Evolutionary conservation across 2,797 vertebrate species (phyloP).

Genomic region (Scarus forsteni): DNA sequence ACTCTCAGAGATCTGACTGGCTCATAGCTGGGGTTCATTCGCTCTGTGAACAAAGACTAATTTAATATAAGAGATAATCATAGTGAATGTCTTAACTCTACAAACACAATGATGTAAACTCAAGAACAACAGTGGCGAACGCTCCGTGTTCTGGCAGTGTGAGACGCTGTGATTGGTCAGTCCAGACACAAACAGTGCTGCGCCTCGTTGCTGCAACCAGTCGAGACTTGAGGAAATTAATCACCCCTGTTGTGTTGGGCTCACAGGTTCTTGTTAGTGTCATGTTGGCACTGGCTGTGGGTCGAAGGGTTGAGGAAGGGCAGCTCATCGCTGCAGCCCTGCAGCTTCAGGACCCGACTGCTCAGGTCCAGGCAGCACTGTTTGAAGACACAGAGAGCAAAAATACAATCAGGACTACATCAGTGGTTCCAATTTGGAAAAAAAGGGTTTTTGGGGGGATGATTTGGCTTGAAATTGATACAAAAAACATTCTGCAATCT

Average conservation of each 20-base stretch:
- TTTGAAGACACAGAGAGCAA: constrained; percentile 11
- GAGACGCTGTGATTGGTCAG: constrained; percentile 59
- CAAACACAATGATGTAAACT: constrained; percentile 76
- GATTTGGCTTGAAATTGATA: no score
- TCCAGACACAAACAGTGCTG: constrained; percentile 55
- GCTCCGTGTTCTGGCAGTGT: constrained; percentile 66
- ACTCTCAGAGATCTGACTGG: constrained; percentile 30
- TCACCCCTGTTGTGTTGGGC: not conserved
- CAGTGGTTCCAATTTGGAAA: not conserved
- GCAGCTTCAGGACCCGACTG: constrained; percentile 85
- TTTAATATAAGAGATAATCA: constrained; percentile 60
- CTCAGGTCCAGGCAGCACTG: constrained; percentile 94
- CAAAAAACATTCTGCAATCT: no score
- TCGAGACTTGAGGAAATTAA: not conserved
- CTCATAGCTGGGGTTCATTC: constrained; percentile 28
- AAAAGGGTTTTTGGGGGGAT: not conserved
- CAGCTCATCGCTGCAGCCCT: constrained; percentile 86
- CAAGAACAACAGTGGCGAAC: constrained; percentile 31
- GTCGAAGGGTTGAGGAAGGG: constrained; percentile 85
- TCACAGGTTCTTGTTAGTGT: constrained; percentile 87
- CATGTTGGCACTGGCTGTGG: constrained; percentile 77
- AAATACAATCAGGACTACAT: constrained; percentile 7
- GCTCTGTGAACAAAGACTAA: constrained; percentile 58
- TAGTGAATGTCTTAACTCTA: constrained; percentile 53
- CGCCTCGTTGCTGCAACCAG: constrained; percentile 24